phyloP scores from a whole-genome alignment of 1,140 invertebrate genomes.

The Drosophila prosaltans region DNA sequence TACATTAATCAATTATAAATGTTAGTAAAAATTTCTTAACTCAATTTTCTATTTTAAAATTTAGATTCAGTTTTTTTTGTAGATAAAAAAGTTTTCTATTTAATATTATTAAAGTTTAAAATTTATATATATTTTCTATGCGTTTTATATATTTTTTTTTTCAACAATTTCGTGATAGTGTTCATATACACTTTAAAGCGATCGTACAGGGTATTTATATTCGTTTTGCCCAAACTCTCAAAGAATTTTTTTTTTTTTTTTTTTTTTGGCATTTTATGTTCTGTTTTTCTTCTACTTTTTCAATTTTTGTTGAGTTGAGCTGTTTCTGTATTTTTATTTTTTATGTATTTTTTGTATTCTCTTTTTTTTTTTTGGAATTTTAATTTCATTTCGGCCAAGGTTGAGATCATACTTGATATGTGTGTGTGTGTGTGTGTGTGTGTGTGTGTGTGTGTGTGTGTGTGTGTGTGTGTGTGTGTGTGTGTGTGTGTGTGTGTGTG shows the following conservation, averaged over 20 bases:
- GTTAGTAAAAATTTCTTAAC: no score
- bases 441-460: slow-evolving; percentile 7
- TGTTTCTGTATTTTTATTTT: slow-evolving; percentile 20
- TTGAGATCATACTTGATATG: slow-evolving; percentile 55
- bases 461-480: slow-evolving; percentile 9
- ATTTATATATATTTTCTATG: no score
- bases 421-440: slow-evolving; percentile 24
- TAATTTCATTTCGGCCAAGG: slow-evolving; percentile 72
- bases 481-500: slow-evolving; percentile 22
- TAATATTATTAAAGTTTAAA: no score
- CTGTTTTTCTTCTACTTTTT: slow-evolving; percentile 35
- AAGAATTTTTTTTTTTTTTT: background rate
- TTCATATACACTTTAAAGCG: no score
- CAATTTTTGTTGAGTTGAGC: slow-evolving; percentile 62
- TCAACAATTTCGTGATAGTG: no score
- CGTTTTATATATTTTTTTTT: no score
- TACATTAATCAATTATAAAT: no score
- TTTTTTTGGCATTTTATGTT: slow-evolving; percentile 14
- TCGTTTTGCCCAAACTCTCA: background rate
- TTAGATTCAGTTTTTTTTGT: no score
- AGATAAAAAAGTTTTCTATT: no score
- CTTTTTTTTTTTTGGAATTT: slow-evolving; percentile 36
- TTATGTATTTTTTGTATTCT: no score
- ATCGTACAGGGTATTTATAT: background rate
- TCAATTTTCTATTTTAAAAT: no score